Percentiles rank a stretch among this genome's conserved stretches.
Conservation (phyloP, 2,797 vertebrate species). For the Myotis planiceps region DNA sequence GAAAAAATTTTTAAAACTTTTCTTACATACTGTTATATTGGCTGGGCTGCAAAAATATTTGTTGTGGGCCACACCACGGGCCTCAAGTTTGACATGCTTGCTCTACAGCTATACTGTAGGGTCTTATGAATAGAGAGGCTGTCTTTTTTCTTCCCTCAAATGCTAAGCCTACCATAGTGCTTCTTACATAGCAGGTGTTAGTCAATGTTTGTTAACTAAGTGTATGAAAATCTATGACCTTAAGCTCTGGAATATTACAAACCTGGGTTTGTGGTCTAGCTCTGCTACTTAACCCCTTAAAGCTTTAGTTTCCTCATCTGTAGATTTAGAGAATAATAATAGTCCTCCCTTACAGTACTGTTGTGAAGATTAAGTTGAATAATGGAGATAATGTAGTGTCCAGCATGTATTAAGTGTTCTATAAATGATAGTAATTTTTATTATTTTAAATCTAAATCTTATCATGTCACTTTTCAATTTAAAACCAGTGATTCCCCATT, state of each 20-base stretch:
- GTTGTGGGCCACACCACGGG: too few species aligned
- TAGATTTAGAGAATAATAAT: neutral
- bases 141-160: neutral
- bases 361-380: neutral
- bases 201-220: neutral
- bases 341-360: neutral
- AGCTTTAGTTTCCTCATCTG: neutral
- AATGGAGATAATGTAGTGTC: neutral
- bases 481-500: neutral
- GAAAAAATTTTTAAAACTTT: too few species aligned
- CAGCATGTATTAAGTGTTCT: neutral
- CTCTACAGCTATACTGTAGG: neutral
- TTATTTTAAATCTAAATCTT: neutral
- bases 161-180: neutral
- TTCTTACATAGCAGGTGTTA: neutral
- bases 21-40: too few species aligned
- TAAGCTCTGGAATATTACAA: neutral
- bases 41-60: too few species aligned
- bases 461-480: neutral
- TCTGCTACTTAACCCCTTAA: neutral
- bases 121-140: neutral
- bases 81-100: too few species aligned
- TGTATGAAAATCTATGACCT: neutral
- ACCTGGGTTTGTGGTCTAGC: neutral
- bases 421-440: neutral